A percentile compares a stretch with the other conserved stretches of the same genome.
Conservation (phyloP, 2,113 vertebrate species). For the Hippocampus mohnikei region DNA sequence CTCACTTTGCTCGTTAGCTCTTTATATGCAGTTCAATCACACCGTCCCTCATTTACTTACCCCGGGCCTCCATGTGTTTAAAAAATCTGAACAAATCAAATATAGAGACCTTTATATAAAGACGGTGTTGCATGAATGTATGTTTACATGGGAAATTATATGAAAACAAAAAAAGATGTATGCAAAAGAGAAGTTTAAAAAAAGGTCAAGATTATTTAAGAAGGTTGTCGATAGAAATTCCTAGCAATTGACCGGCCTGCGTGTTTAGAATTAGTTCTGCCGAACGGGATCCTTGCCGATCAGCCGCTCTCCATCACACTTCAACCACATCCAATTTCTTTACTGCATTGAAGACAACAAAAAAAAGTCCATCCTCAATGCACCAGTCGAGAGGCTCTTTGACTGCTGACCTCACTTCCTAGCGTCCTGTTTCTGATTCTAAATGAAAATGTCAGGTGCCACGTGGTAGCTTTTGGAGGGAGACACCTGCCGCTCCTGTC, state of each 20-base stretch:
- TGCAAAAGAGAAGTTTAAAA: constrained; percentile 42
- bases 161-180: constrained; percentile 64
- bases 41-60: constrained; percentile 49
- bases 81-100: constrained; percentile 71
- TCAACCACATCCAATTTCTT: constrained; percentile 19
- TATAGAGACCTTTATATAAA: constrained; percentile 79
- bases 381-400: constrained; percentile 27
- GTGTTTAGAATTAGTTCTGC: constrained; percentile 52
- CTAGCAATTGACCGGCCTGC: constrained; percentile 52
- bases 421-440: constrained; percentile 30
- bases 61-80: constrained; percentile 32
- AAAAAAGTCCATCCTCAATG: constrained; percentile 24
- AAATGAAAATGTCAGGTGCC: constrained; percentile 30
- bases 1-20: constrained; percentile 30
- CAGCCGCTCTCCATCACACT: constrained; percentile 33
- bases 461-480: neutral
- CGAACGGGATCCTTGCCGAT: constrained; percentile 57
- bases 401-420: constrained; percentile 37
- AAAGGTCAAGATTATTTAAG: constrained; percentile 66
- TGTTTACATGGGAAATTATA: constrained; percentile 78
- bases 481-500: constrained; percentile 13
- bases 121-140: constrained; percentile 84
- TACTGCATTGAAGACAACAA: constrained; percentile 14
- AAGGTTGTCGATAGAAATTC: constrained; percentile 69
- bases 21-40: constrained; percentile 18